Evolutionary conservation across 2,113 vertebrate genomes (phyloP), one percentile per base, ranked within the genome.

Genomic region (Phycodurus eques): DNA sequence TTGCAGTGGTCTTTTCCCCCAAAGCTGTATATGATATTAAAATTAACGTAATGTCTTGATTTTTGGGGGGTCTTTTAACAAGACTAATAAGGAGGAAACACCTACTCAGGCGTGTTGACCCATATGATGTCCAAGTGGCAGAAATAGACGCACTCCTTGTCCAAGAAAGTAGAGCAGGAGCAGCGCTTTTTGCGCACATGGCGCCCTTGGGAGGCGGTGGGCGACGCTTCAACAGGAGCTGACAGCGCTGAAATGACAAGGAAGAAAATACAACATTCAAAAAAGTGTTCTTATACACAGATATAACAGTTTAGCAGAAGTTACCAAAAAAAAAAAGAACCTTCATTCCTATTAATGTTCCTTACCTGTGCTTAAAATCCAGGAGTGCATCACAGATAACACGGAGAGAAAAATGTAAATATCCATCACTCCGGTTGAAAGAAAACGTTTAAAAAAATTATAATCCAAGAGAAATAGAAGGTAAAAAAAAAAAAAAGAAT

Each of bases 121-220:
- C 97, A 99, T 71, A 99, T 99, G 88, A 99, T 98, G 90, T 99
- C 97, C 77, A 99, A 92, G 89, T 99, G 98, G 88, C 97, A 99
- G 91, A 98, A 99, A 91, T 99, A 99, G 70, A 99, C 95, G 71
- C 98, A 99, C 82, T 99, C 98, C 78, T 97, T 97, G 82, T 99
- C 97, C 86, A 95, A 83, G 83, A 98, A 91, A 8, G 94, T 94
- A 0, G 95, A 95, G 83, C 96, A 99, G 70, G 96, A 98, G 87
- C 98, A 99, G 84, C 98, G 95, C 68, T 97, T 98, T 73, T 90
- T 85, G 27, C 97, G 81, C 84, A 84, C 89, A 73, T 90, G 91
- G 67, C 68, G 83, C 83, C 43, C 87, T 69, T 83, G 73, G 27
- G 86, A 68, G 43, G 81, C 67, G 0, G 73, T 20, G 19, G 86